Conservation (phyloP, 2,113 vertebrate species). For the Ochotona princeps region DNA sequence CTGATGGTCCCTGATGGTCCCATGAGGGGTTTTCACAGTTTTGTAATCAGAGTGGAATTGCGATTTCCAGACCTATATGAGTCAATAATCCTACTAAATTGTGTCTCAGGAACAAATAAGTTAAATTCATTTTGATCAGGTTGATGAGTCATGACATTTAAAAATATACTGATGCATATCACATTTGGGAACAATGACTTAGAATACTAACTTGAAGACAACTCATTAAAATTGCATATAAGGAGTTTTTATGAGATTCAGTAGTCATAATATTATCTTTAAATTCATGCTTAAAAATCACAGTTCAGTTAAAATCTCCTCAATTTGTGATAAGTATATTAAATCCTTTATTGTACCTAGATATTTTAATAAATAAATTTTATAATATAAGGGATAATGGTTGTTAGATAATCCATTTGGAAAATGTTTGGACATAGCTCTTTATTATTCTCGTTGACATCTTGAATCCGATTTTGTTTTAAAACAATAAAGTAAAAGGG, state of each 20-base stretch:
- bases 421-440: neutral
- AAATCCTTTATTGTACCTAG: neutral
- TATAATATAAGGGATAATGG: neutral
- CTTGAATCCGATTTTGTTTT: slow-evolving; percentile 31
- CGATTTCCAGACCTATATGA: neutral
- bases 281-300: slow-evolving; percentile 40
- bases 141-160: slow-evolving; percentile 36
- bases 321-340: neutral
- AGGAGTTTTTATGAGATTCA: slow-evolving; percentile 29
- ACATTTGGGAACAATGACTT: slow-evolving; percentile 3
- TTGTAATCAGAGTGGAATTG: neutral
- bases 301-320: slow-evolving; percentile 42
- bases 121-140: slow-evolving; percentile 47
- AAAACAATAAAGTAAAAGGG: slow-evolving; percentile 29
- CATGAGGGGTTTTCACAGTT: neutral
- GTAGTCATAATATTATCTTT: slow-evolving; percentile 36
- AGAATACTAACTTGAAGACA: slow-evolving; percentile 33
- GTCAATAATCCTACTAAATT: slow-evolving; percentile 11
- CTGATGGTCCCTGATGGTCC: neutral
- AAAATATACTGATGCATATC: neutral
- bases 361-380: slow-evolving; percentile 4
- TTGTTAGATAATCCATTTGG: neutral
- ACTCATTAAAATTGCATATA: slow-evolving; percentile 37
- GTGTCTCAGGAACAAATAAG: slow-evolving; percentile 31
- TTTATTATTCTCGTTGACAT: slow-evolving; percentile 16